Conservation (phyloP, 2,797 vertebrate genomes). For the Epinephelus awoara region DNA sequence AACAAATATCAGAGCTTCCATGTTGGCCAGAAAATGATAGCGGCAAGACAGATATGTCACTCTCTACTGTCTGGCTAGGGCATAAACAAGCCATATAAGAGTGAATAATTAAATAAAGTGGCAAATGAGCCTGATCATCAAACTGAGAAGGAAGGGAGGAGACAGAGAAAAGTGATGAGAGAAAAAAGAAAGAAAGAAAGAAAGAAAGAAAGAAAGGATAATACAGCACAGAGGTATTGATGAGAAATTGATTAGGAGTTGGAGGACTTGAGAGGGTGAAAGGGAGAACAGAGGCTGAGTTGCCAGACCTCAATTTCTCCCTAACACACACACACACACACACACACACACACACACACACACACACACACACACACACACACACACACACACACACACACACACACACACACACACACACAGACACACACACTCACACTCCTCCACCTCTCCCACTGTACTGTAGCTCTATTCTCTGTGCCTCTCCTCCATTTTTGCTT, state of each 20-base stretch:
- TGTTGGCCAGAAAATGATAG: neutral
- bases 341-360: neutral
- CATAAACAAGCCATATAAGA: neutral
- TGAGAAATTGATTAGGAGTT: conserved; percentile 1
- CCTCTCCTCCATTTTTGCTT: conserved; percentile 20
- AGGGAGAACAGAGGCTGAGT: neutral
- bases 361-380: neutral
- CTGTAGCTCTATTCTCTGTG: conserved; percentile 6
- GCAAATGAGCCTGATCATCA: neutral
- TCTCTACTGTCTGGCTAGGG: neutral
- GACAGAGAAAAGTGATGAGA: neutral
- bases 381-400: neutral
- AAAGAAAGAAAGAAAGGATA: neutral
- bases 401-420: neutral
- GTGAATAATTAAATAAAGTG: neutral
- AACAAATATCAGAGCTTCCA: neutral
- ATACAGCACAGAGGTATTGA: neutral
- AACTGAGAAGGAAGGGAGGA: too few species aligned
- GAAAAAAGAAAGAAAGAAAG: neutral
- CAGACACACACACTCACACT: neutral
- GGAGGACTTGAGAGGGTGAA: conserved; percentile 4
- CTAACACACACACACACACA: neutral
- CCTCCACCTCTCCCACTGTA: neutral
- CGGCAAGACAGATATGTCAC: neutral
- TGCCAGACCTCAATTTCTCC: conserved; percentile 14